Evolutionary conservation across 2,113 vertebrate genomes (phyloP).

Genomic region (human): GRCh38 chr3:48652001-48652500

Average conservation of each 20-base stretch:
- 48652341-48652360: background rate
- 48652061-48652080: conserved; percentile 68
- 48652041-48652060: conserved; percentile 89
- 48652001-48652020: conserved; percentile 87
- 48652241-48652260: background rate
- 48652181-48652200: background rate
- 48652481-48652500: conserved; percentile 92
- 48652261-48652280: background rate
- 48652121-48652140: background rate
- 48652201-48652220: background rate
- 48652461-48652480: conserved; percentile 88
- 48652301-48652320: background rate
- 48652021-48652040: conserved; percentile 89
- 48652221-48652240: background rate
- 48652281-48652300: background rate
- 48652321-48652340: background rate
- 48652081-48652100: background rate
- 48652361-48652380: background rate
- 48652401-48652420: background rate
- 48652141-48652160: background rate
- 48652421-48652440: conserved; percentile 87
- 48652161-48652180: background rate
- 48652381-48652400: background rate
- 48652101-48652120: background rate
- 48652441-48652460: conserved; percentile 95